These are phyloP conservation scores for Saguinus midas DNA, from an alignment of 2,113 vertebrate genomes.

Conservation along the genomic window DNA sequence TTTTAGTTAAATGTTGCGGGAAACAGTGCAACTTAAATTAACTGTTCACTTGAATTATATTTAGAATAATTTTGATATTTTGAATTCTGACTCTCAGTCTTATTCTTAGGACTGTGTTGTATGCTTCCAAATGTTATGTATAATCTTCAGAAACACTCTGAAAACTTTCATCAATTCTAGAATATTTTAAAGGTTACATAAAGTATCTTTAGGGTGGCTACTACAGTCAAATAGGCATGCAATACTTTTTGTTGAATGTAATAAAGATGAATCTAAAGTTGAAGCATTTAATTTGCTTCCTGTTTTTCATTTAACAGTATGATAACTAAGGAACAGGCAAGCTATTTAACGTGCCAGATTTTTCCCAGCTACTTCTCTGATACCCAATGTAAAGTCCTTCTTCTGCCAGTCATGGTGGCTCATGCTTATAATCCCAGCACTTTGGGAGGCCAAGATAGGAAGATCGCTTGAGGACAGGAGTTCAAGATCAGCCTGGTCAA, in stretches of 20 bases:
- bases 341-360: not conserved
- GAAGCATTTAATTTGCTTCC: not conserved
- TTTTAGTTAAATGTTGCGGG: not conserved
- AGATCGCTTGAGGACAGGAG: too few relatives aligned
- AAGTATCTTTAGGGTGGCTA: not conserved
- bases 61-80: not conserved
- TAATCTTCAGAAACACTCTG: not conserved
- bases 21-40: not conserved
- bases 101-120: not conserved
- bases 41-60: not conserved
- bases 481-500: too few relatives aligned
- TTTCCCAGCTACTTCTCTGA: not conserved
- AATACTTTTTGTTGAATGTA: not conserved
- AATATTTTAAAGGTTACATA: not conserved
- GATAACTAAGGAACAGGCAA: not conserved
- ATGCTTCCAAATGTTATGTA: not conserved
- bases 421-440: too few relatives aligned
- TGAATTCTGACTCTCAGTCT: not conserved
- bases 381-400: not conserved
- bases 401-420: not conserved
- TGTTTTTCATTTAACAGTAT: not conserved
- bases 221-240: not conserved
- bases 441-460: too few relatives aligned
- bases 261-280: not conserved
- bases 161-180: not conserved